A percentile compares a stretch with the other conserved stretches of the same genome.
phyloP scores from a whole-genome alignment of 2,113 vertebrate genomes.

The Pitta sordida region DNA sequence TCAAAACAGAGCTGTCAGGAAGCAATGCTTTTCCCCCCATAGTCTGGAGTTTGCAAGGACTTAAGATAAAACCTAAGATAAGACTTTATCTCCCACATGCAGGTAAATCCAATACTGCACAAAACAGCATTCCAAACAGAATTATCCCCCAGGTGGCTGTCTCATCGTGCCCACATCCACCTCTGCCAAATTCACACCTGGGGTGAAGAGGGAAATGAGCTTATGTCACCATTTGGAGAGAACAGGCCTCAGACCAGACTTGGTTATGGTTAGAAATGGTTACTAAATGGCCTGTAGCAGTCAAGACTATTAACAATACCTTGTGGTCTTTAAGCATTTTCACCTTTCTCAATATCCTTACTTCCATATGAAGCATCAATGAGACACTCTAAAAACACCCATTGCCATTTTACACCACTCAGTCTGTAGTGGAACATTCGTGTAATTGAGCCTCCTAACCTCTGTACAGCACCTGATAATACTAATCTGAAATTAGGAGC shows the following conservation, averaged over 20 bases:
- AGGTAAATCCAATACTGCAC: constrained; percentile 1
- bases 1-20: background rate
- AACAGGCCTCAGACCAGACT: background rate
- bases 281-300: background rate
- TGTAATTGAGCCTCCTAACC: background rate
- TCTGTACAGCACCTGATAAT: background rate
- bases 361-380: background rate
- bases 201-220: background rate
- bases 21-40: background rate
- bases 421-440: fast-evolving
- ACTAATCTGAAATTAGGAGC: background rate
- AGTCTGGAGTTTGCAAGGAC: background rate
- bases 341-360: background rate
- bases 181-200: constrained; percentile 11
- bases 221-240: background rate
- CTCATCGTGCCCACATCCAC: background rate
- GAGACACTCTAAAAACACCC: background rate
- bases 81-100: background rate
- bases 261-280: background rate
- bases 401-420: background rate
- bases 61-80: constrained; percentile 6
- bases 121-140: constrained; percentile 30
- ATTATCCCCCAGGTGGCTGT: background rate
- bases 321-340: background rate
- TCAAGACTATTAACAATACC: background rate